phyloP scores from a whole-genome alignment of 2,888 invertebrate species.

The Axea sp. region DNA sequence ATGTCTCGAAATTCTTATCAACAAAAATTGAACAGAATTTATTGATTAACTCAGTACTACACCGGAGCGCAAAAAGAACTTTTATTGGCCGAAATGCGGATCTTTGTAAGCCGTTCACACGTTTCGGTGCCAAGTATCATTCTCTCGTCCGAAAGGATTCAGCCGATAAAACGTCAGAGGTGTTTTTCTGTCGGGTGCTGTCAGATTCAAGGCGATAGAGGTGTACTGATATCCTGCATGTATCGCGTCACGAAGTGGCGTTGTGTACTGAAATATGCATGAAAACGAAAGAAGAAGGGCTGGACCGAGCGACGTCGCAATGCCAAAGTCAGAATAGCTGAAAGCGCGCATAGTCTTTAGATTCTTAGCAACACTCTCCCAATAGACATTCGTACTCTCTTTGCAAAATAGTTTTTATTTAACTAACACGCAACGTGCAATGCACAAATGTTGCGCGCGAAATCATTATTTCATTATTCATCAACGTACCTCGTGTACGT shows the following conservation, averaged over 20 bases:
- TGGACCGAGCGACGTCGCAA: conserved; percentile 35
- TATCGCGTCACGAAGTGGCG: conserved; percentile 52
- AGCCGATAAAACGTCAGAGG: conserved; percentile 44
- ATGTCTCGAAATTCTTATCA: no score
- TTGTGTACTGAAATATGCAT: conserved; percentile 57
- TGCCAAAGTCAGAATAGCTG: conserved; percentile 42
- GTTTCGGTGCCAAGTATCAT: conserved; percentile 40
- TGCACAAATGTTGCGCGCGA: no score
- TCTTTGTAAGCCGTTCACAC: conserved; percentile 21
- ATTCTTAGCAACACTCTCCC: neutral
- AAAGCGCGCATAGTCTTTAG: conserved; percentile 29
- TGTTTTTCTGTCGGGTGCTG: conserved; percentile 43
- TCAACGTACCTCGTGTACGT: no score
- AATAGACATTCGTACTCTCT: neutral
- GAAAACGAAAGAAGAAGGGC: conserved; percentile 53
- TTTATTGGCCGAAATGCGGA: conserved; percentile 32
- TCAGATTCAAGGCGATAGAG: conserved; percentile 52
- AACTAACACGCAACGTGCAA: no score
- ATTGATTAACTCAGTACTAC: no score
- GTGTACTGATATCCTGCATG: conserved; percentile 50
- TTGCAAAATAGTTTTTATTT: neutral
- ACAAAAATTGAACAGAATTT: no score
- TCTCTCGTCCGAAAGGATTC: conserved; percentile 34
- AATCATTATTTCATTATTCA: no score
- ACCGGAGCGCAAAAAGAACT: no score